Percentiles rank a stretch among this genome's conserved stretches.
Conservation (phyloP, 2,888 invertebrate species). For the Phortica magna region DNA sequence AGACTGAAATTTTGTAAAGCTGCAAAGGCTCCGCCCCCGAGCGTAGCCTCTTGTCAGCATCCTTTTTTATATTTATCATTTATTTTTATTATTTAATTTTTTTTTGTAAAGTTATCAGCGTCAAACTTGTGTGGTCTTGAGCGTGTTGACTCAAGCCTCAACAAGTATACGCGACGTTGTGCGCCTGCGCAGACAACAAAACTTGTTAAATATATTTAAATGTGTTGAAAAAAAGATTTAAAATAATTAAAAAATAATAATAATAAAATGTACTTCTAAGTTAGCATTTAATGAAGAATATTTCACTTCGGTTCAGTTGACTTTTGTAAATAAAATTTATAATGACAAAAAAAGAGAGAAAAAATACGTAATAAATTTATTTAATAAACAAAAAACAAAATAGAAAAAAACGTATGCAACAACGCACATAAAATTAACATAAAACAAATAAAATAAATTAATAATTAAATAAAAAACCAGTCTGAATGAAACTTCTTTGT, state of each 20-base stretch:
- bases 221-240: no score
- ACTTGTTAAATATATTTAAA: no score
- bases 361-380: neutral
- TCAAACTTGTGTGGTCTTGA: neutral
- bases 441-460: neutral
- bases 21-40: neutral
- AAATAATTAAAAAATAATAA: no score
- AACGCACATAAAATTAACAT: constrained; percentile 3
- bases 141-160: neutral
- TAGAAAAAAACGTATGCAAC: neutral
- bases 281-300: neutral
- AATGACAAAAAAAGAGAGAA: neutral
- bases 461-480: no score
- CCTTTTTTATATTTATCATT: neutral
- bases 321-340: constrained; percentile 13
- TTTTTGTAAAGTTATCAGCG: neutral
- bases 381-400: neutral
- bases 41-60: neutral
- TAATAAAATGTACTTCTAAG: neutral
- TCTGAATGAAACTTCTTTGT: no score
- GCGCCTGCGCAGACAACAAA: neutral
- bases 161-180: neutral
- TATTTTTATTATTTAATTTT: neutral
- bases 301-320: neutral
- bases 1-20: constrained; percentile 20